Conservation (phyloP, 2,113 vertebrate genomes). For the Rhea americana region DNA sequence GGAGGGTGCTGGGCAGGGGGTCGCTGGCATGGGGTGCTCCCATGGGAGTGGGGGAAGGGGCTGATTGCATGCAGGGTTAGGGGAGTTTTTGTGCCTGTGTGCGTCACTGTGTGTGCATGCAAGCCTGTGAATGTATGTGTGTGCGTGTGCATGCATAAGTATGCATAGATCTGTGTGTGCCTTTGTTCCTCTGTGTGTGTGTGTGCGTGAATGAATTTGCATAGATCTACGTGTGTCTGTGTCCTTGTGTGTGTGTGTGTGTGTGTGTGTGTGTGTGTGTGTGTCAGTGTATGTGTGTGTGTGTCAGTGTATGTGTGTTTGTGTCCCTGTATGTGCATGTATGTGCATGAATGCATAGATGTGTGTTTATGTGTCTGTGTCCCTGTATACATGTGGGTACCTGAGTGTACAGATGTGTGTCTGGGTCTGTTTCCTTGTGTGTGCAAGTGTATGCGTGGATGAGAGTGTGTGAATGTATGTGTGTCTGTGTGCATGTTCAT, state of each 20-base stretch:
- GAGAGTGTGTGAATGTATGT: background rate
- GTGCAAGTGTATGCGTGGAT: background rate
- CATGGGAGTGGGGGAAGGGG: background rate
- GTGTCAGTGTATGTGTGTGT: background rate
- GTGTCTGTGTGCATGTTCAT: background rate
- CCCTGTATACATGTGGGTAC: rapidly evolving
- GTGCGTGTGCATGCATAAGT: no score
- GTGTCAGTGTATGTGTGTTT: background rate
- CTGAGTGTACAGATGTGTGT: background rate
- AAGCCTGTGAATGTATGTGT: no score
- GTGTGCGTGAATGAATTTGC: rapidly evolving
- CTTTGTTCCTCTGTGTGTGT: rapidly evolving
- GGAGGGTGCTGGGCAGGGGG: no score
- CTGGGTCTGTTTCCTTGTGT: background rate
- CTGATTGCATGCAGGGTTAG: background rate
- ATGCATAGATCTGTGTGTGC: background rate
- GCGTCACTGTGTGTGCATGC: no score
- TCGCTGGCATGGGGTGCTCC: background rate
- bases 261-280: background rate
- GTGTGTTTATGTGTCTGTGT: background rate
- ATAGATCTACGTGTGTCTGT: background rate
- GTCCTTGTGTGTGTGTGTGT: background rate
- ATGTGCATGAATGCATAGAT: background rate
- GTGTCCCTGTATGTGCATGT: no score
- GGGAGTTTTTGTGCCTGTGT: background rate